These are phyloP conservation scores for Crax fasciolata DNA, from an alignment of 2,797 vertebrate species.

Conservation along the genomic window DNA sequence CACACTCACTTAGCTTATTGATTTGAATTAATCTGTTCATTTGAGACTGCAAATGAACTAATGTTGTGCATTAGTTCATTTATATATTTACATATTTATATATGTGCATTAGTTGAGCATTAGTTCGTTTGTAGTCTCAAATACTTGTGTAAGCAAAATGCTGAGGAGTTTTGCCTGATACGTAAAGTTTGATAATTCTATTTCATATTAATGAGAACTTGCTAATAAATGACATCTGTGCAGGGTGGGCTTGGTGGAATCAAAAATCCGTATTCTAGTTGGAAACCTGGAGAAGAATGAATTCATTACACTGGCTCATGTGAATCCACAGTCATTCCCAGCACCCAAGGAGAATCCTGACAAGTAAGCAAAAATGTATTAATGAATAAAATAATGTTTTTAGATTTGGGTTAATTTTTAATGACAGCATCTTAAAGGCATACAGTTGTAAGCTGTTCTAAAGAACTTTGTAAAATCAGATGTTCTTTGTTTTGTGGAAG, in stretches of 20 bases:
- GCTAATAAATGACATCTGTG: conserved; percentile 75
- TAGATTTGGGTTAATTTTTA: background rate
- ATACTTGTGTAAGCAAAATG: background rate
- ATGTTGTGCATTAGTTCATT: background rate
- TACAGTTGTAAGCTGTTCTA: background rate
- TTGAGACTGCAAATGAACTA: too few relatives aligned
- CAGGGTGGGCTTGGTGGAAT: conserved; percentile 93
- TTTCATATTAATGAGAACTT: conserved; percentile 15
- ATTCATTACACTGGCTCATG: conserved; percentile 89
- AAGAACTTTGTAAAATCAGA: background rate
- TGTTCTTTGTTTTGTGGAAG: background rate
- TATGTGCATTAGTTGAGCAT: background rate
- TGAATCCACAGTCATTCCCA: conserved; percentile 90
- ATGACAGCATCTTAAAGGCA: background rate
- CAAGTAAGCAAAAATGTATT: conserved; percentile 83
- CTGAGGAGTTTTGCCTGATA: background rate
- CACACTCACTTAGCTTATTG: fast-evolving
- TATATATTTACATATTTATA: background rate
- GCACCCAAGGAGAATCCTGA: conserved; percentile 85
- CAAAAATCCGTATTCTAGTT: conserved; percentile 92
- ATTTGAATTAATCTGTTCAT: background rate
- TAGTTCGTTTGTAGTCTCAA: background rate
- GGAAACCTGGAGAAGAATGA: conserved; percentile 92
- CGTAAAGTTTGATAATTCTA: background rate
- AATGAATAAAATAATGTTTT: background rate